These are phyloP conservation scores for Ibycter americanus DNA, from an alignment of 2,797 vertebrate species.

Conservation along the genomic window DNA sequence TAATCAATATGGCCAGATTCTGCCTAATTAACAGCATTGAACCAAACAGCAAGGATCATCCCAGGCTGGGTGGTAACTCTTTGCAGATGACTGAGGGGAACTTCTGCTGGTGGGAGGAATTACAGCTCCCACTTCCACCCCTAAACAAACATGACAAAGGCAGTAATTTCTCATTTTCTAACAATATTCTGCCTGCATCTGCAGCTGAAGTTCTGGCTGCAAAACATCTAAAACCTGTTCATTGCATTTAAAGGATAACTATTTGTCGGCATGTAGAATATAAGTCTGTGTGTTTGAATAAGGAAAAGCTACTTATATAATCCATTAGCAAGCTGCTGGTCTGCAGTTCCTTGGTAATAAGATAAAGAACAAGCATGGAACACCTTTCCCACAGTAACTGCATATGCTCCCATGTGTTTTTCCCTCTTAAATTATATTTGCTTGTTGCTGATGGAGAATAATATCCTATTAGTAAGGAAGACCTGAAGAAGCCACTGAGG, in stretches of 20 bases:
- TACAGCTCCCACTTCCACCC: not conserved
- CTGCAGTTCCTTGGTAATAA: not conserved
- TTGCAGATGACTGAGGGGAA: not conserved
- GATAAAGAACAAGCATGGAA: not conserved
- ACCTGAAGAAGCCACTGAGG: not conserved
- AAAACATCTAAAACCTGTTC: not conserved
- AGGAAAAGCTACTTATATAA: not conserved
- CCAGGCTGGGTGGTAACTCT: not conserved
- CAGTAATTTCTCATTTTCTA: not conserved
- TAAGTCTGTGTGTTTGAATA: not conserved
- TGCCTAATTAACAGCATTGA: not conserved
- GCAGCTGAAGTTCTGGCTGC: not conserved
- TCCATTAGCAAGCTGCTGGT: not conserved
- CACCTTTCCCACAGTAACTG: not conserved
- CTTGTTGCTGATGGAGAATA: not conserved
- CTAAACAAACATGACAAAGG: not conserved
- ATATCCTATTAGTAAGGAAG: not conserved
- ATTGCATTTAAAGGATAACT: not conserved
- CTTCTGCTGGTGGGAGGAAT: not conserved
- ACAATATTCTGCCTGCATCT: not conserved
- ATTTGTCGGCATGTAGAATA: not conserved
- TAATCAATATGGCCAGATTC: not conserved
- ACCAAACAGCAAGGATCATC: not conserved
- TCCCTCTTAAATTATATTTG: not conserved
- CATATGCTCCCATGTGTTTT: not conserved